These are phyloP conservation scores for Anarhynchus alexandrinus DNA, from an alignment of 2,113 vertebrate species.

Conservation along the genomic window DNA sequence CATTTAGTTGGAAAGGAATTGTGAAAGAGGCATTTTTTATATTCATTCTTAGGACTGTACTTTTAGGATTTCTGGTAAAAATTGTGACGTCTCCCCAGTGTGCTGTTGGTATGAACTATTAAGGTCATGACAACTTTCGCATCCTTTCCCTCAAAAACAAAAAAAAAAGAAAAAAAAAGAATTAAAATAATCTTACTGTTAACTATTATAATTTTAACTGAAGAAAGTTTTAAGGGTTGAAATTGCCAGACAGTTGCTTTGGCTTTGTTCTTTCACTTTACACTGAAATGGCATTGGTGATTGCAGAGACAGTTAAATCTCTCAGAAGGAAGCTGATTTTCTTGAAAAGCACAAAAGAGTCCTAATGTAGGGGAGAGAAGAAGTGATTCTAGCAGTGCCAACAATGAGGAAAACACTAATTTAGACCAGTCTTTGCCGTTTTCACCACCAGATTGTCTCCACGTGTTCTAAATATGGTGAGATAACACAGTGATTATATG, in stretches of 20 bases:
- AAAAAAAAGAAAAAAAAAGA: neutral
- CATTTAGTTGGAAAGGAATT: neutral
- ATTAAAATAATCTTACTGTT: neutral
- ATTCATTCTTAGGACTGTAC: neutral
- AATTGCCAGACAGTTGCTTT: neutral
- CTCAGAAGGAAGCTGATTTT: neutral
- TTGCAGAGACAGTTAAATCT: neutral
- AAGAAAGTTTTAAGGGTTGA: neutral
- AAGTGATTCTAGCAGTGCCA: neutral
- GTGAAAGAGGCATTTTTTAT: neutral
- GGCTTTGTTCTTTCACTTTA: neutral
- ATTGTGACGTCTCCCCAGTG: neutral
- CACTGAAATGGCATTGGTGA: neutral
- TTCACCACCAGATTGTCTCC: neutral
- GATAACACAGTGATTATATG: neutral
- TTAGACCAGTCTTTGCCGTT: neutral
- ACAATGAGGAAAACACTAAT: neutral
- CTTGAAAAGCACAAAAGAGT: neutral
- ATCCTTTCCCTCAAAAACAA: neutral
- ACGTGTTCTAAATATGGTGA: neutral
- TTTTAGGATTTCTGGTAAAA: neutral
- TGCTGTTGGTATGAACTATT: neutral
- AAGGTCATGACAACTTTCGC: neutral
- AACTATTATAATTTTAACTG: neutral
- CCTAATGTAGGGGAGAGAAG: rapidly evolving